phyloP scores from a whole-genome alignment of 2,797 vertebrate species.

The Emys orbicularis region DNA sequence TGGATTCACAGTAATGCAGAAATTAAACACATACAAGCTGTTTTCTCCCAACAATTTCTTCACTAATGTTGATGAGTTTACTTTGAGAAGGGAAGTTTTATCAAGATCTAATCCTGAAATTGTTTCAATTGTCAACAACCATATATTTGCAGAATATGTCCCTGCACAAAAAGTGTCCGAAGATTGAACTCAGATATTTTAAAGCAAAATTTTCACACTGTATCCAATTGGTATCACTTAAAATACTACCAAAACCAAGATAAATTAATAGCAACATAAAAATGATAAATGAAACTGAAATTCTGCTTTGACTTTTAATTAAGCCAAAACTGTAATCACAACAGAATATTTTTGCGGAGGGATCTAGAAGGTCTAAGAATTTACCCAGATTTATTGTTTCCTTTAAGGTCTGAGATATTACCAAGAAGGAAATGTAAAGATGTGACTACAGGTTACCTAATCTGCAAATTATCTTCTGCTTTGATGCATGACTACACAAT shows the following conservation, averaged over 20 bases:
- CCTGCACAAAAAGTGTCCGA: background rate
- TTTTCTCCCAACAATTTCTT: no score
- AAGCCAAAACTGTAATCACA: constrained; percentile 36
- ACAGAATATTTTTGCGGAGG: background rate
- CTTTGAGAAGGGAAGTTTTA: background rate
- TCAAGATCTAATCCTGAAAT: background rate
- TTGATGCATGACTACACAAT: no score
- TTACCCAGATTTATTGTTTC: constrained; percentile 28
- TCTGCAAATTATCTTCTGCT: no score
- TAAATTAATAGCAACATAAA: constrained; percentile 15
- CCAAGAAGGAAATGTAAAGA: no score
- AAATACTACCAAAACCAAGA: background rate
- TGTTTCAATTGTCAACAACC: background rate
- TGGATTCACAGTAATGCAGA: background rate
- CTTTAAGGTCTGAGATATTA: background rate
- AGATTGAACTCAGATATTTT: background rate
- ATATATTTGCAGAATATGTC: background rate
- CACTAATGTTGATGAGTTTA: background rate
- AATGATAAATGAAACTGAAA: no score
- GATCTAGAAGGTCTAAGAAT: constrained; percentile 44
- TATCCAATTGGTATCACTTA: no score
- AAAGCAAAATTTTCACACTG: background rate
- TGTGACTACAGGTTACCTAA: no score
- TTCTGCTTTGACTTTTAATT: background rate
- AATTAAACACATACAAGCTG: background rate